Base-by-base conservation (phyloP, 2,113 vertebrate species). In the Ochotona princeps region DNA sequence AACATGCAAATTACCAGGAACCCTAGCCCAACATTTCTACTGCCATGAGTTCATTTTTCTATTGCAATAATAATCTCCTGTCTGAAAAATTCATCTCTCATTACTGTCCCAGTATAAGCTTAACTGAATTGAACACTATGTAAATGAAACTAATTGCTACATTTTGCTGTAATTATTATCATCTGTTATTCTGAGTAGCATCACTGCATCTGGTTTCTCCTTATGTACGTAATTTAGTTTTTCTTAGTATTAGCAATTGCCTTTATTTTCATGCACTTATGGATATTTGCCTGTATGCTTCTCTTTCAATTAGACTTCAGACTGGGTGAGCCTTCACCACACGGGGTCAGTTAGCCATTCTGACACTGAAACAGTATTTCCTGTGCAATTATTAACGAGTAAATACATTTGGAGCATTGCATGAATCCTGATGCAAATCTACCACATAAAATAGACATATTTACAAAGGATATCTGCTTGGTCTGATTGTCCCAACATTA, bases 401-500 rank as follows among this genome's bases (percentile, higher is more conserved):
- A 1, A 32, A 44, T 38, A 54, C 25, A 61, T 47, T 51, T 67
- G 23, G 10, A 93, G 82, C 4, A 44, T 13, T 69, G 15, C 81
- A 4, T 44, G n/a, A 38, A 65, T 74, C 28, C 49, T 63, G 70
- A n/a, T 60, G 5, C 23, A 88, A 93, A 35, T 38, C 51, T 30
- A 79, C 2, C 15, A 89, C 9, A 78, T 73, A 54, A 47, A n/a
- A 74, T 74, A 44, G 21, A 54, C 20, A 12, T n/a, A 38, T 28
- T 70, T 38, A 35, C 69, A 87, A 57, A 57, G 54, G 44, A 4
- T 35, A 63, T 0, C 5, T 70, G 51, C 57, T 54, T 75, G 10
- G 44, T 90, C 18, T 81, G 26, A 85, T 81, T 49, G 66, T 86
- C 30, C 26, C 47, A 90, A 87, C 23, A 76, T 73, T 83, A 88